Evolutionary conservation across 2,888 invertebrate genomes (phyloP).

Genomic region (Digitonthophagus gazella): DNA sequence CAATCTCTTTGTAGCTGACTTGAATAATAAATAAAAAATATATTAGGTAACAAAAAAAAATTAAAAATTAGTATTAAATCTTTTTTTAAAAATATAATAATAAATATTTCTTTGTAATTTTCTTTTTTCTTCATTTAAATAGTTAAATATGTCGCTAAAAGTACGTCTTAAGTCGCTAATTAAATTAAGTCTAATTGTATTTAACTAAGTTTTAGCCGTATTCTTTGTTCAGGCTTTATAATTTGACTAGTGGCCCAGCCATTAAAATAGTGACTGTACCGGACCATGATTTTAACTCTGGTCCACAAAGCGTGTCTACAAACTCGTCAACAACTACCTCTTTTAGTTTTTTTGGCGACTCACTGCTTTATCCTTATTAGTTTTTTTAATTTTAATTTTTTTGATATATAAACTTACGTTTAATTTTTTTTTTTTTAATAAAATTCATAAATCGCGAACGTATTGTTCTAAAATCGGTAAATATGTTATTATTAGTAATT

Average conservation of each 20-base stretch:
- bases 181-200: slow-evolving; percentile 47
- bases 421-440: too few relatives aligned
- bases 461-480: slow-evolving; percentile 51
- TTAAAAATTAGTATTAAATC: slow-evolving; percentile 35
- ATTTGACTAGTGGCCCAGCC: slow-evolving; percentile 53
- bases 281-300: slow-evolving; percentile 12
- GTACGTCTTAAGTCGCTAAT: slow-evolving; percentile 37
- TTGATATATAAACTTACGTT: slow-evolving; percentile 27
- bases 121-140: too few relatives aligned
- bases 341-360: slow-evolving; percentile 46
- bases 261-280: slow-evolving; percentile 10
- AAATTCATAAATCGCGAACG: slow-evolving; percentile 50
- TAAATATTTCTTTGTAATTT: slow-evolving; percentile 49
- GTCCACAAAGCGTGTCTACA: slow-evolving; percentile 48
- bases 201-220: slow-evolving; percentile 49
- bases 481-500: slow-evolving; percentile 26
- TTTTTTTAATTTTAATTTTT: slow-evolving; percentile 19
- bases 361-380: slow-evolving; percentile 25
- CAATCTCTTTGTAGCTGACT: slow-evolving; percentile 50
- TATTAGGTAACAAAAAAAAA: not conserved
- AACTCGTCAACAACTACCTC: slow-evolving; percentile 49
- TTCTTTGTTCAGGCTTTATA: slow-evolving; percentile 43
- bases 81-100: slow-evolving; percentile 42
- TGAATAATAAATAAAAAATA: not conserved
- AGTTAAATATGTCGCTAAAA: slow-evolving; percentile 48